Percentiles rank a stretch among this genome's conserved stretches.
Evolutionary conservation across 2,797 vertebrate species (phyloP).

Genomic region (Bovichtus diacanthus): DNA sequence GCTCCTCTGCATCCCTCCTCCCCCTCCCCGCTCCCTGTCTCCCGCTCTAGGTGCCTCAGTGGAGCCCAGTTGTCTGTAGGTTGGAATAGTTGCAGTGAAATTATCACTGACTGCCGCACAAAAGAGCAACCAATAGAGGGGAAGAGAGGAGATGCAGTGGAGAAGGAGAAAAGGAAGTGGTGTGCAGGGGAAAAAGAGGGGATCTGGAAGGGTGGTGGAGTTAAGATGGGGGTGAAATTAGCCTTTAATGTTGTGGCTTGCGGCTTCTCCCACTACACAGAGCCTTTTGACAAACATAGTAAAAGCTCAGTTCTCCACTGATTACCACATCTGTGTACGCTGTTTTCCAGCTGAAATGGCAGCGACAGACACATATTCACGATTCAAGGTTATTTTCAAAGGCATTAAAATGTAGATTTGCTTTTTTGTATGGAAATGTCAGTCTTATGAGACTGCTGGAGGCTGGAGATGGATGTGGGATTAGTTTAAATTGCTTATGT

Average conservation of each 20-base stretch:
- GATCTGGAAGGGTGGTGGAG: background rate
- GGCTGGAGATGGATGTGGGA: slow-evolving; percentile 16
- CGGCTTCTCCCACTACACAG: background rate
- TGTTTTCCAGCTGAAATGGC: slow-evolving; percentile 20
- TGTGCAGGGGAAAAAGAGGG: background rate
- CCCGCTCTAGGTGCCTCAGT: slow-evolving; percentile 54
- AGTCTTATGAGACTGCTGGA: slow-evolving; percentile 8
- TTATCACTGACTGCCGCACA: slow-evolving; percentile 40
- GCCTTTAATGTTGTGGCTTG: slow-evolving; percentile 17
- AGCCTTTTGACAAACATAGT: slow-evolving; percentile 5
- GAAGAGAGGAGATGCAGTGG: slow-evolving; percentile 18
- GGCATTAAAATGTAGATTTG: slow-evolving; percentile 19
- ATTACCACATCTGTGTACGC: background rate
- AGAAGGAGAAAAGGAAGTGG: background rate
- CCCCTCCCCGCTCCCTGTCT: slow-evolving; percentile 44
- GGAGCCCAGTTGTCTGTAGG: slow-evolving; percentile 53
- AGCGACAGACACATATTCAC: slow-evolving; percentile 28
- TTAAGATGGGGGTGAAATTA: slow-evolving; percentile 15
- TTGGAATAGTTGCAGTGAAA: slow-evolving; percentile 61
- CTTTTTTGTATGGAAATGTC: slow-evolving; percentile 18
- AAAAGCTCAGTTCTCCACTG: slow-evolving; percentile 14
- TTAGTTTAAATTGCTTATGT: slow-evolving; percentile 11
- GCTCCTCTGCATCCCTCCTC: slow-evolving; percentile 28
- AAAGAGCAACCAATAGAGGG: slow-evolving; percentile 14
- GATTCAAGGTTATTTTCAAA: slow-evolving; percentile 43